Conservation (phyloP, 2,888 invertebrate species). For the Archips xylosteana region DNA sequence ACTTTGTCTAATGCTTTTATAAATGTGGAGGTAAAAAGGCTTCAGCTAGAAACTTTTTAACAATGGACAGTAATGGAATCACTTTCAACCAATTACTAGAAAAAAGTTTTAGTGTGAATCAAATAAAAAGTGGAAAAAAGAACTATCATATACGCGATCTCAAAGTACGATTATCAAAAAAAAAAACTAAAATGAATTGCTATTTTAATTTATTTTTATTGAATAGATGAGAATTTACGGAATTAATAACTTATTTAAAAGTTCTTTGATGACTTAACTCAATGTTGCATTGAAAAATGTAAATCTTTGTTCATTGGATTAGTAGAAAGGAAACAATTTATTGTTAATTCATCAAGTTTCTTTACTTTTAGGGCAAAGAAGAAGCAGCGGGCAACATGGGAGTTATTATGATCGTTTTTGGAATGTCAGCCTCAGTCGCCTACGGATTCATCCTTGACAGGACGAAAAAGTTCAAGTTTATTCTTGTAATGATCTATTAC, state of each 20-base stretch:
- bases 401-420: slow-evolving; percentile 86
- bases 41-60: not conserved
- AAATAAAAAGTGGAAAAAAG: not conserved
- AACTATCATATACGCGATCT: not conserved
- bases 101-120: not conserved
- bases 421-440: slow-evolving; percentile 87
- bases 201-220: no score
- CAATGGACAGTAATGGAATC: not conserved
- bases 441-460: slow-evolving; percentile 88
- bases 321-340: not conserved
- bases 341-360: slow-evolving; percentile 42
- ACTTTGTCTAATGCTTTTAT: not conserved
- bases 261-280: no score
- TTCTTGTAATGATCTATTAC: slow-evolving; percentile 81
- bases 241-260: no score
- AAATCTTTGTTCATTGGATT: no score
- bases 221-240: no score
- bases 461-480: slow-evolving; percentile 88
- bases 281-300: no score
- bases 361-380: slow-evolving; percentile 67
- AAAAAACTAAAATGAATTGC: no score
- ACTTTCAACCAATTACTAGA: not conserved
- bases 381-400: slow-evolving; percentile 87
- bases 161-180: not conserved
- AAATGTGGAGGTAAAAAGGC: not conserved